These are phyloP conservation scores for Propithecus deckenii DNA, from an alignment of 2,797 vertebrate genomes.

Conservation along the genomic window DNA sequence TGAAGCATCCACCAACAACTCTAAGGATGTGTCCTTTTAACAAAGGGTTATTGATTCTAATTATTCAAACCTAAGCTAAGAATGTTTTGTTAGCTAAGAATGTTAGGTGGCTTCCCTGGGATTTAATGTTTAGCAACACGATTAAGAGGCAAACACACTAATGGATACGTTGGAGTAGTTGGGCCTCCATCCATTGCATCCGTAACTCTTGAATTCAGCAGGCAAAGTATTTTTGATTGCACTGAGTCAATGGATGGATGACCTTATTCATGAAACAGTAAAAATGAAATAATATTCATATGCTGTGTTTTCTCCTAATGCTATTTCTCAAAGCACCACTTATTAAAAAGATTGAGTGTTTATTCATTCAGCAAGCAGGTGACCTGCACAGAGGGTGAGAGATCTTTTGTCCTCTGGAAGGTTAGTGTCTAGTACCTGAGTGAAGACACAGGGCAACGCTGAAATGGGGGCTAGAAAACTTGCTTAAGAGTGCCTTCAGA, in stretches of 20 bases:
- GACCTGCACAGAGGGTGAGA: no score
- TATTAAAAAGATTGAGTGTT: neutral
- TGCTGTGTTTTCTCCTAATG: neutral
- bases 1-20: neutral
- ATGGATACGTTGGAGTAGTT: neutral
- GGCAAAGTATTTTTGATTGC: neutral
- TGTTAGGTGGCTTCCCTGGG: neutral
- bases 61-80: neutral
- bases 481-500: no score
- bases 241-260: neutral
- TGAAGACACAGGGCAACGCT: neutral
- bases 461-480: neutral
- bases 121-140: neutral
- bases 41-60: neutral
- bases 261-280: neutral
- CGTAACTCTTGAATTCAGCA: neutral
- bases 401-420: neutral
- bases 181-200: neutral
- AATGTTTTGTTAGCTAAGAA: neutral
- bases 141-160: neutral
- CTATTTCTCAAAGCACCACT: neutral
- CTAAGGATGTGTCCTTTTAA: neutral
- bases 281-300: neutral
- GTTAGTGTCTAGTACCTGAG: neutral
- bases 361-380: neutral